Evolutionary conservation across 2,797 vertebrate genomes (phyloP).

Genomic region (Cirrhinus molitorella): DNA sequence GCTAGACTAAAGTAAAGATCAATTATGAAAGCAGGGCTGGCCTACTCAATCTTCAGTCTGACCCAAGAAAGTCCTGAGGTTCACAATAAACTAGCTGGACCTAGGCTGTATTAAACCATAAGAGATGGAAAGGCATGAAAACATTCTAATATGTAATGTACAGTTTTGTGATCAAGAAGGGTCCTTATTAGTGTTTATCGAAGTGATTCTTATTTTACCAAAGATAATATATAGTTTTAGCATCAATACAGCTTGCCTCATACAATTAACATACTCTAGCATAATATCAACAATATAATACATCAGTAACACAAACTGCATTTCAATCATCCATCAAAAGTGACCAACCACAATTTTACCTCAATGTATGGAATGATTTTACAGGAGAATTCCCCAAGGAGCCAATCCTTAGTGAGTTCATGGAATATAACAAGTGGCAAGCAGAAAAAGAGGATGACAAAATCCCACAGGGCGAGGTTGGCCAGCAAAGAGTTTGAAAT

Average conservation of each 20-base stretch:
- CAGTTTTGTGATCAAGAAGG: neutral
- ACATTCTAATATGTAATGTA: neutral
- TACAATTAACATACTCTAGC: neutral
- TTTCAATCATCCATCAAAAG: constrained; percentile 1
- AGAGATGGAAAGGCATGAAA: neutral
- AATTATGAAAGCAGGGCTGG: neutral
- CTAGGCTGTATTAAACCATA: neutral
- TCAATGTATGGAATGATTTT: constrained; percentile 96
- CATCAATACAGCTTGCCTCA: too few species aligned
- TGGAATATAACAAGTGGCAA: constrained; percentile 94
- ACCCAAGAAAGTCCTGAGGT: neutral
- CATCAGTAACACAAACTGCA: neutral
- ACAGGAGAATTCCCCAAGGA: constrained; percentile 95
- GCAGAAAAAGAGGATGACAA: constrained; percentile 93
- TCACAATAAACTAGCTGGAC: neutral
- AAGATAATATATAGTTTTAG: neutral
- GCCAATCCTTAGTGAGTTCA: constrained; percentile 93
- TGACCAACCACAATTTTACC: constrained; percentile 75
- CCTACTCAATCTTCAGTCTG: too few species aligned
- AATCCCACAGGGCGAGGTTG: constrained; percentile 97
- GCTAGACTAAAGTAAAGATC: neutral
- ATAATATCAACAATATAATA: neutral
- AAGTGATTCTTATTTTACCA: neutral
- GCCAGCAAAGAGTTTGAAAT: constrained; percentile 97
- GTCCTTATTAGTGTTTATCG: neutral